Conservation (phyloP, 2,113 vertebrate species). For the Myrmophylax atrothorax region DNA sequence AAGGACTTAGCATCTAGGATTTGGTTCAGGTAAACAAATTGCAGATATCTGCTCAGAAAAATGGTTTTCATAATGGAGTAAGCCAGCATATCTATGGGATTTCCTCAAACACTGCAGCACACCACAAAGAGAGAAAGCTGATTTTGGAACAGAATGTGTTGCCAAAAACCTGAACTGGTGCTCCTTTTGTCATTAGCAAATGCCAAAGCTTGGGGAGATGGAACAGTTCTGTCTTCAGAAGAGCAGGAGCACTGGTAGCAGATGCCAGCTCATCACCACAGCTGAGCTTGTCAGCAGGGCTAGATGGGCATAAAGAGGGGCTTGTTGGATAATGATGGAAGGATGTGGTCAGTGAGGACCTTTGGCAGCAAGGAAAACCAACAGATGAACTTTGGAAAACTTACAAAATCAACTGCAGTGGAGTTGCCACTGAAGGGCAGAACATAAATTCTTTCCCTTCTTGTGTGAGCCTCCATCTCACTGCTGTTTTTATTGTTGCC, state of each 20-base stretch:
- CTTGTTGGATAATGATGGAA: not conserved
- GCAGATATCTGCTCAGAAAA: not conserved
- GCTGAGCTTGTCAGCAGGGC: not conserved
- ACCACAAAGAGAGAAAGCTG: not conserved
- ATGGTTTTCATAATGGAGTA: not conserved
- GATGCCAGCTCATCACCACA: not conserved
- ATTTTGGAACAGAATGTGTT: not conserved
- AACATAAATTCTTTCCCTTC: not conserved
- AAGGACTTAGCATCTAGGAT: not conserved
- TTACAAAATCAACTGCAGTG: not conserved
- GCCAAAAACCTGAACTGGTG: not conserved
- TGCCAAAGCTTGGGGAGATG: not conserved
- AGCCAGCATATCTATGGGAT: not conserved
- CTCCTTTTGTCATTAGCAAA: not conserved
- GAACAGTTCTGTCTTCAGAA: not conserved
- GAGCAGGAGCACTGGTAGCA: not conserved
- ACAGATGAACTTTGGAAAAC: not conserved
- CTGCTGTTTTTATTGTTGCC: not conserved
- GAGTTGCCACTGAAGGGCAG: not conserved
- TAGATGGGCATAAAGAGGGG: not conserved
- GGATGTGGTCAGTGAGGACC: not conserved
- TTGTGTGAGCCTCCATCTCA: not conserved
- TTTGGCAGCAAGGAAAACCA: not conserved
- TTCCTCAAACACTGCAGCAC: not conserved
- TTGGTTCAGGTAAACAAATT: not conserved